phyloP scores from a whole-genome alignment of 2,888 invertebrate species.

The Lypha dubia region DNA sequence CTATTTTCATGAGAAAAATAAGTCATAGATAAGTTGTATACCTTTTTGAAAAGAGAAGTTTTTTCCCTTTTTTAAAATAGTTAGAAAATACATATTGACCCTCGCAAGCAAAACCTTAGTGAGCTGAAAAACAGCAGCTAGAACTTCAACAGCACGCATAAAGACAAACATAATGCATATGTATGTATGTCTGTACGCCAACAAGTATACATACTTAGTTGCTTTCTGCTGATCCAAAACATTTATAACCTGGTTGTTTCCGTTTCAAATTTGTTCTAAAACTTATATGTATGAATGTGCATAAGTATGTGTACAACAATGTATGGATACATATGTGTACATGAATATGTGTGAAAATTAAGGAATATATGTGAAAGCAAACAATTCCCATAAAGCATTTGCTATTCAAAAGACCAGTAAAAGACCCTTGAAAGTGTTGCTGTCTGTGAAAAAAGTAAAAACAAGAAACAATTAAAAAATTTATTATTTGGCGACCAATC shows the following conservation, averaged over 20 bases:
- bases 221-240: slow-evolving; percentile 42
- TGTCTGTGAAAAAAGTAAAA: no score
- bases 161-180: neutral
- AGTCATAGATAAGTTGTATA: no score
- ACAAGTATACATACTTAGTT: slow-evolving; percentile 1
- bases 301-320: neutral
- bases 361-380: neutral
- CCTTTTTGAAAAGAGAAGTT: no score
- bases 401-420: neutral
- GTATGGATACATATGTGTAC: neutral
- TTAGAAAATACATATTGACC: no score
- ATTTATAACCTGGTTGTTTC: slow-evolving; percentile 66
- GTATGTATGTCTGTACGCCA: no score
- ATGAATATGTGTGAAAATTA: slow-evolving; percentile 3
- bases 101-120: neutral
- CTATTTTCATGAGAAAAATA: no score
- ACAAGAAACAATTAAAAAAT: no score
- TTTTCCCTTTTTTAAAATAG: no score
- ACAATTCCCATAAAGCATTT: slow-evolving; percentile 1
- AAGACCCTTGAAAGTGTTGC: neutral
- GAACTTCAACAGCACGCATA: neutral
- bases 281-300: neutral
- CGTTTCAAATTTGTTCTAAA: slow-evolving; percentile 51
- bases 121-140: neutral
- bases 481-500: no score